phyloP scores from a whole-genome alignment of 2,888 invertebrate species.

The Beris morrisii region DNA sequence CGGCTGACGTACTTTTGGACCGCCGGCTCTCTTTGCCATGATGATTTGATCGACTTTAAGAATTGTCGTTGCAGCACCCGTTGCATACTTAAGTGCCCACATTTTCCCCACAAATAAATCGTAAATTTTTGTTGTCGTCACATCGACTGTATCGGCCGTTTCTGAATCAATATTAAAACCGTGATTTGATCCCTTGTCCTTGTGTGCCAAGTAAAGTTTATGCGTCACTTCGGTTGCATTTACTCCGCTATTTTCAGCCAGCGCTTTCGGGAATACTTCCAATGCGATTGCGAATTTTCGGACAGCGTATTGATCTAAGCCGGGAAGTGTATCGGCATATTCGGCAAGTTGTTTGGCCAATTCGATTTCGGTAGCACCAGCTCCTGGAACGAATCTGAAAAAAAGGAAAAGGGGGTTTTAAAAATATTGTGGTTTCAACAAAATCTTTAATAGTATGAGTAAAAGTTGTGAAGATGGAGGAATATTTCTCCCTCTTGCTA shows the following conservation, averaged over 20 bases:
- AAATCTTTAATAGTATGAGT: not conserved
- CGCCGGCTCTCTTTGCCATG: slow-evolving; percentile 96
- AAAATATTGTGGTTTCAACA: not conserved
- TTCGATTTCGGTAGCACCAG: slow-evolving; percentile 94
- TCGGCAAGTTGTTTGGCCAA: slow-evolving; percentile 82
- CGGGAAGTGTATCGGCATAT: slow-evolving; percentile 89
- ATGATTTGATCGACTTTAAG: slow-evolving; percentile 96
- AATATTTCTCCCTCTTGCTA: too few relatives aligned
- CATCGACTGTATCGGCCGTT: slow-evolving; percentile 71
- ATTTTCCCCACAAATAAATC: slow-evolving; percentile 85
- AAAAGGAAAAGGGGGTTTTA: not conserved
- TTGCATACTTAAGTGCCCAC: slow-evolving; percentile 96
- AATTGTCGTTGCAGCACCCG: slow-evolving; percentile 88
- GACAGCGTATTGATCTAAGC: slow-evolving; percentile 95
- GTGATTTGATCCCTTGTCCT: slow-evolving; percentile 73
- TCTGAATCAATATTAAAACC: slow-evolving; percentile 90
- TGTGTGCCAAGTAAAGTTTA: slow-evolving; percentile 91
- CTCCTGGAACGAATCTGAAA: slow-evolving; percentile 80
- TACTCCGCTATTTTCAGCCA: slow-evolving; percentile 93
- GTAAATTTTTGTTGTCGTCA: slow-evolving; percentile 73
- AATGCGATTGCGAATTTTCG: slow-evolving; percentile 89
- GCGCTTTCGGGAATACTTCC: slow-evolving; percentile 85
- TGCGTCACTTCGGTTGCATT: slow-evolving; percentile 85
- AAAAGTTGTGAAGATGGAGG: not conserved
- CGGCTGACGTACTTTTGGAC: slow-evolving; percentile 78